phyloP scores from a whole-genome alignment of 2,797 vertebrate genomes.

The Spatula versicolor region DNA sequence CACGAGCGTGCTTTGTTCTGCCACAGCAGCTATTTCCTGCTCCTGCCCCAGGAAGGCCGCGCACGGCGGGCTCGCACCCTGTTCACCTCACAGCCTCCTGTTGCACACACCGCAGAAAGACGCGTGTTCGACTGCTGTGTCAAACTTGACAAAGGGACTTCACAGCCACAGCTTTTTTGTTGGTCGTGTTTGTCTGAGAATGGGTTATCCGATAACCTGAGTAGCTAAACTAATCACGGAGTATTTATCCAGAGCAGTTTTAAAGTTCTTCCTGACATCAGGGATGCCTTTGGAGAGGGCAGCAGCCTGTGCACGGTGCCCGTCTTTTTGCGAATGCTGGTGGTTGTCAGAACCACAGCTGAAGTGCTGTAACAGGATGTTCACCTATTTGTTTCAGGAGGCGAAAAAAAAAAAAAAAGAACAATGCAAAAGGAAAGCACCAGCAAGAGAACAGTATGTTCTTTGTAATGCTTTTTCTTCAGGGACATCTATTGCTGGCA shows the following conservation, averaged over 20 bases:
- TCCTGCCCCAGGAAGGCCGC: background rate
- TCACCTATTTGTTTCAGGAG: background rate
- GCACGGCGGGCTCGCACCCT: rapidly evolving
- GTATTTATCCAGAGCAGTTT: background rate
- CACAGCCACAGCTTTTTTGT: rapidly evolving
- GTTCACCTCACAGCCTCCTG: background rate
- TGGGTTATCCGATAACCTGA: rapidly evolving
- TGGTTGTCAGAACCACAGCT: background rate
- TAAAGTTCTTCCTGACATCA: background rate
- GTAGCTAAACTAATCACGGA: rapidly evolving
- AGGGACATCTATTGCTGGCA: constrained; percentile 62
- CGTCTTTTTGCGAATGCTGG: background rate
- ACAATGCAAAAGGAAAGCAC: constrained; percentile 59
- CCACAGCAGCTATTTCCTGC: constrained; percentile 10
- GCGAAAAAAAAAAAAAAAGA: background rate
- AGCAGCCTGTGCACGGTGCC: background rate
- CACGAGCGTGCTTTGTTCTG: background rate
- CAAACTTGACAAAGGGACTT: background rate
- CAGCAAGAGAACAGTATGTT: constrained; percentile 65
- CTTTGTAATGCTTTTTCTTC: constrained; percentile 64
- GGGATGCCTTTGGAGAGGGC: background rate
- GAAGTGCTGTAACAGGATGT: background rate
- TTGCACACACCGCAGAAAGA: background rate
- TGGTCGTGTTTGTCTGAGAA: background rate
- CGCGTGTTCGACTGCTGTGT: background rate